A percentile compares a stretch with the other conserved stretches of the same genome.
phyloP scores from a whole-genome alignment of 2,888 invertebrate genomes.

The Alsophila aescularia region DNA sequence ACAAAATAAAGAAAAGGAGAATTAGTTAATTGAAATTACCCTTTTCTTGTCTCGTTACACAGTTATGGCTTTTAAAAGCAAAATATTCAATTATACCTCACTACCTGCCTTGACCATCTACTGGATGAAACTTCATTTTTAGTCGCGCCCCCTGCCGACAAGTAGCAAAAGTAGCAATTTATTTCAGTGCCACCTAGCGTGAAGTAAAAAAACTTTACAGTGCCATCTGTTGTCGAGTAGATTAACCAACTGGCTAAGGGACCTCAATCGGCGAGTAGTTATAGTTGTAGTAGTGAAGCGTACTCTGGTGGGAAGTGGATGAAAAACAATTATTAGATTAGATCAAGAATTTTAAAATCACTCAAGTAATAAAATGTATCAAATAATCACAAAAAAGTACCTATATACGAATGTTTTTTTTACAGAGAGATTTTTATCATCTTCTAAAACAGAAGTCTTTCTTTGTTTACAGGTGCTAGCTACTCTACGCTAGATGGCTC shows the following conservation, averaged over 20 bases:
- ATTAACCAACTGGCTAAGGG: neutral
- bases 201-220: slow-evolving; percentile 20
- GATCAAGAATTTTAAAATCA: neutral
- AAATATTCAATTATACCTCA: too few relatives aligned
- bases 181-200: slow-evolving; percentile 38
- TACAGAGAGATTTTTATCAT: too few relatives aligned
- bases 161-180: slow-evolving; percentile 27
- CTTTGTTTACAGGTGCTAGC: neutral
- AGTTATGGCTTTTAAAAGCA: too few relatives aligned
- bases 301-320: slow-evolving; percentile 5
- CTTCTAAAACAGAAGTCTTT: too few relatives aligned
- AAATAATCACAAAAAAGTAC: too few relatives aligned
- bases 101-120: too few relatives aligned
- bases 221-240: slow-evolving; percentile 34
- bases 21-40: too few relatives aligned
- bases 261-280: slow-evolving; percentile 39
- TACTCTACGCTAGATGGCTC: slow-evolving; percentile 28
- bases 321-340: neutral
- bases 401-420: too few relatives aligned
- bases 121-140: too few relatives aligned
- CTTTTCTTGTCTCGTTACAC: too few relatives aligned
- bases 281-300: slow-evolving; percentile 13
- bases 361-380: too few relatives aligned
- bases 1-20: too few relatives aligned
- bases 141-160: slow-evolving; percentile 39